phyloP scores from a whole-genome alignment of 2,888 invertebrate species.

The Mesorhabditis belari region DNA sequence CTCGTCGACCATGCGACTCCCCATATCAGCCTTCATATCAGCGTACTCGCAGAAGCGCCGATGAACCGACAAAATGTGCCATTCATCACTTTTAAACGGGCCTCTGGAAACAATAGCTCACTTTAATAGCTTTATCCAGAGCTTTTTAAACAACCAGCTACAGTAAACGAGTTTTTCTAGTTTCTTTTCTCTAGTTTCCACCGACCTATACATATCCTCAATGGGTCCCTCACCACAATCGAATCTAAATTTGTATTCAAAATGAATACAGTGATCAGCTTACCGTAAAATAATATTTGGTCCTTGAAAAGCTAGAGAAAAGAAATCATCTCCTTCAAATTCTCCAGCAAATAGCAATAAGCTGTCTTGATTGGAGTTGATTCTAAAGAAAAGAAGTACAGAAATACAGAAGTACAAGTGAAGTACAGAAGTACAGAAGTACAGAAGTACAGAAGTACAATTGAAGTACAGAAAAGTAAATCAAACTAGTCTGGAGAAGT shows the following conservation, averaged over 20 bases:
- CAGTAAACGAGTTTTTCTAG: too few relatives aligned
- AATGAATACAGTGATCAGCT: not conserved
- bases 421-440: too few relatives aligned
- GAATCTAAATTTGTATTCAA: too few relatives aligned
- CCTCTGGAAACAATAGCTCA: constrained; percentile 8
- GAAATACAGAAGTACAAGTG: too few relatives aligned
- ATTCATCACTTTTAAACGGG: constrained; percentile 24
- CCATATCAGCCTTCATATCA: constrained; percentile 18
- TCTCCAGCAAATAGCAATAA: constrained; percentile 36
- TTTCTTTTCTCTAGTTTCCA: too few relatives aligned
- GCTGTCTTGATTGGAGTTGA: constrained; percentile 22
- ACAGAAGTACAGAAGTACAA: too few relatives aligned
- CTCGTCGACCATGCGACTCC: constrained; percentile 12
- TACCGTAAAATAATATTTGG: constrained; percentile 32
- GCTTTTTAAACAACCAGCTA: too few relatives aligned
- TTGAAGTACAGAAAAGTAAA: too few relatives aligned
- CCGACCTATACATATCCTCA: constrained; percentile 27
- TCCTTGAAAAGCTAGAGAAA: constrained; percentile 29
- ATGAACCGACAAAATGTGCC: constrained; percentile 29
- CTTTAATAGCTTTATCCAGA: not conserved
- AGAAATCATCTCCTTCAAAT: constrained; percentile 30
- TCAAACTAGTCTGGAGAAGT: too few relatives aligned
- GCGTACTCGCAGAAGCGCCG: constrained; percentile 23
- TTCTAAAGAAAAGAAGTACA: constrained; percentile 16
- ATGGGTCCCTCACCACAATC: constrained; percentile 38